Conservation (phyloP, 2,113 vertebrate species). For the Uria aalge region DNA sequence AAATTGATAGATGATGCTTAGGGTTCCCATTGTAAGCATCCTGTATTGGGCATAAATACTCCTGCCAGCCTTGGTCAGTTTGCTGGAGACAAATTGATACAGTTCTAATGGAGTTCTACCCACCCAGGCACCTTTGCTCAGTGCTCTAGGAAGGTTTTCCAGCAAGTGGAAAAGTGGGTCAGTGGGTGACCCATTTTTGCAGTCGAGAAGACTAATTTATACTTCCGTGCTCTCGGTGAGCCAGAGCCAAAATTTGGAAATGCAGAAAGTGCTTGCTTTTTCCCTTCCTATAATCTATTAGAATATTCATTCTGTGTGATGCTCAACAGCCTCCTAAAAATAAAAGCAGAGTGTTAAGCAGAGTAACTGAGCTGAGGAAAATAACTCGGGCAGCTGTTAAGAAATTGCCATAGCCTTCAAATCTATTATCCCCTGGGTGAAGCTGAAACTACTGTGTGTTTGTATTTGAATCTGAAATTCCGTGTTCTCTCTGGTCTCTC, state of each 20-base stretch:
- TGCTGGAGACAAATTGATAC: not conserved
- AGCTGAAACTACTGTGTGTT: not conserved
- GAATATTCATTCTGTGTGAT: not conserved
- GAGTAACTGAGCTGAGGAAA: not conserved
- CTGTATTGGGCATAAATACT: not conserved
- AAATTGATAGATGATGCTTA: not conserved
- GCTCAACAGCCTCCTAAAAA: not conserved
- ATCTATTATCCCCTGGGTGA: not conserved
- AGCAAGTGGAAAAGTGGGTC: not conserved
- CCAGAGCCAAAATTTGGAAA: not conserved
- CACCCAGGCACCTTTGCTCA: not conserved
- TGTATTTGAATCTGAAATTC: not conserved
- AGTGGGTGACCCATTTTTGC: not conserved
- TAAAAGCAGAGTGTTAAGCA: not conserved
- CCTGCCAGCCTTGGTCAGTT: not conserved
- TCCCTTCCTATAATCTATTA: not conserved
- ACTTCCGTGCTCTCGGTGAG: not conserved
- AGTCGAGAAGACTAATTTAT: not conserved
- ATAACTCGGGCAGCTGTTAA: not conserved
- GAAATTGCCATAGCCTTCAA: not conserved
- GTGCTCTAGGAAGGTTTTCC: not conserved
- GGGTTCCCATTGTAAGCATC: not conserved
- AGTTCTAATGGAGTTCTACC: not conserved
- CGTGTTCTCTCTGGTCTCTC: not conserved
- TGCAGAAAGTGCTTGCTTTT: not conserved